Evolutionary conservation across 1,140 invertebrate species (phyloP), one percentile per base, ranked within the genome.

Genomic region (Tetranychus urticae): DNA sequence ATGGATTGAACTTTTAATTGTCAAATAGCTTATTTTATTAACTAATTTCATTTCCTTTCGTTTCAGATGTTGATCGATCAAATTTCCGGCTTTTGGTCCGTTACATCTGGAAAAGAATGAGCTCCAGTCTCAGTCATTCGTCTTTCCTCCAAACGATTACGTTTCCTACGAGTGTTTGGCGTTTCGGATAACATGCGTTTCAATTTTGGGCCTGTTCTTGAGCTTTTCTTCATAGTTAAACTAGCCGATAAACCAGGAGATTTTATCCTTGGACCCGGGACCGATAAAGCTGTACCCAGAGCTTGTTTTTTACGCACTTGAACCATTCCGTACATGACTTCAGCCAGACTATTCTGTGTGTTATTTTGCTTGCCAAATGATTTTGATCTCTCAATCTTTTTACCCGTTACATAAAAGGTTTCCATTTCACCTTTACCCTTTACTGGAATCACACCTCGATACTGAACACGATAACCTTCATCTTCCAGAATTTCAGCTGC

Each of bases 371-470:
- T 74, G 31, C 76, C 74, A 64, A 81, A 56, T 42, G 76, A 66
- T 69, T 61, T 63, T 36, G 56, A 48, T 75, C 70, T 72, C 75
- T 63, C 65, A 71, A 64, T 64, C 73, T 71, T 65, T 62, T 79
- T 77, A 36, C 81, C 84, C 31, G 81, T 69, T 36, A 94, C 84
- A 71, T 87, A 92, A 72, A 84, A 92, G 1, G 90, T 94, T 69
- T 88, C 85, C 90, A 96, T 93, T 61, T 83, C 80, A 1, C 90
- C 90, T 74, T 94, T 94, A 23, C 89, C 90, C 71, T 94, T 94
- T 1, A 96, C 89, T 61, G 83, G 81, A 39, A 94, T 82, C 13
- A 81, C 70, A 0, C 89, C 90, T 13, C 91, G 79, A 67, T 80
- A 79, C 66, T 84, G 79, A 37, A 84, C 74, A 64, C 81, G 75